Evolutionary conservation across 2,888 invertebrate species (phyloP).

Genomic region (Nomada fabriciana): DNA sequence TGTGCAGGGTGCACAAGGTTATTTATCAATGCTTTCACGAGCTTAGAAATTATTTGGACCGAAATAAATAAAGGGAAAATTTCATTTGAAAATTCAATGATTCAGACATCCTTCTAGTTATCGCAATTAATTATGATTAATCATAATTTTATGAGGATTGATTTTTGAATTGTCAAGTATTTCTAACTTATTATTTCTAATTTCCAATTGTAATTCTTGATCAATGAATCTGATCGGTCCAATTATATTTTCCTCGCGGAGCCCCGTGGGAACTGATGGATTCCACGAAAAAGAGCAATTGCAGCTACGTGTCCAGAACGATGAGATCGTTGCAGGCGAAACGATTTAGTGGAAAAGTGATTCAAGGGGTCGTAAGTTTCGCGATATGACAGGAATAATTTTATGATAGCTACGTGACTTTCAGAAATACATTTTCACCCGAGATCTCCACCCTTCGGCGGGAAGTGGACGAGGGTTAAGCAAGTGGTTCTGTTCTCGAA

Average conservation of each 20-base stretch:
- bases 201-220: no score
- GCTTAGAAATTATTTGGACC: no score
- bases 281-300: background rate
- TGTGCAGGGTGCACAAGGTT: no score
- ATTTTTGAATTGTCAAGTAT: no score
- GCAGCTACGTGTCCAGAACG: background rate
- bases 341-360: slow-evolving; percentile 29
- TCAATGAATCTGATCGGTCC: no score
- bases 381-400: slow-evolving; percentile 31
- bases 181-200: no score
- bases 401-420: slow-evolving; percentile 45
- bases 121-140: background rate
- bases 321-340: background rate
- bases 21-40: no score
- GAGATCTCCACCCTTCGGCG: background rate
- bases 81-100: no score
- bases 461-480: slow-evolving; percentile 31
- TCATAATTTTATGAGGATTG: no score
- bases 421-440: slow-evolving; percentile 38
- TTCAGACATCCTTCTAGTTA: background rate
- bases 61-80: no score
- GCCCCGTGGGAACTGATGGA: background rate
- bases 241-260: no score
- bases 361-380: slow-evolving; percentile 2
- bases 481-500: slow-evolving; percentile 32